Base-by-base conservation (phyloP, 2,113 vertebrate genomes). In the Setophaga kirtlandii region DNA sequence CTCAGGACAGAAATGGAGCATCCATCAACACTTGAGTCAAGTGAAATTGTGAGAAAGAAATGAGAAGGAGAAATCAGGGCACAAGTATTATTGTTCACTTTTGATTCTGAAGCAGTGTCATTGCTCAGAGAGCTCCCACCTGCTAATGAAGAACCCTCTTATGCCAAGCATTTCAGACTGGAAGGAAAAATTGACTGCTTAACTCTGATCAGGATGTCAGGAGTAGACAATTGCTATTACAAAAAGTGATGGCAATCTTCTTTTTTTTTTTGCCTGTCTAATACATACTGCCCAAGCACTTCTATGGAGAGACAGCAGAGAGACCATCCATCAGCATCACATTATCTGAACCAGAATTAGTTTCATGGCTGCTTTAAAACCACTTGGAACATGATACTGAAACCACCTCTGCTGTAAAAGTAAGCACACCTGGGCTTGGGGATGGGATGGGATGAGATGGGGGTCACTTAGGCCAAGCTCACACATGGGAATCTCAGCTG, bases 61-160 rank as follows among this genome's bases (percentile, higher is more conserved):
- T 10, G n/a, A 55, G 60, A 39, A 80, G 76, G 80, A 69, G 86
- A 85, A 96, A 92, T 91, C 83, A 87, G 93, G 87, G 49, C 65
- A 84, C 49, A 74, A 67, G 87, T 52, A 27, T 50, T 37, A 39
- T 35, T 52, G 44, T 64, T 89, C 76, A 28, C 28, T 4, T 44
- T 59, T 5, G n/a, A 42, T 83, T 75, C 52, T 68, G 76, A 91
- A 67, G 80, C 58, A 33, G 70, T 67, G 59, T 89, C 49, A 23
- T 52, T 73, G 49, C 69, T 94, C 70, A 15, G 81, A 94, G 77
- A 79, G 93, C 89, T 96, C 64, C 83, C 83, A 91, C 62, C 67
- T 89, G 83, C 39, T 95, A 73, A 89, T 5, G 12, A 91, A 71
- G 89, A 62, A 49, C 69, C 49, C 53, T 91, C 81, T 89, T 25